A percentile compares a stretch with the other conserved stretches of the same genome.
phyloP scores from a whole-genome alignment of 1,140 invertebrate genomes.

The Nephila pilipes region DNA sequence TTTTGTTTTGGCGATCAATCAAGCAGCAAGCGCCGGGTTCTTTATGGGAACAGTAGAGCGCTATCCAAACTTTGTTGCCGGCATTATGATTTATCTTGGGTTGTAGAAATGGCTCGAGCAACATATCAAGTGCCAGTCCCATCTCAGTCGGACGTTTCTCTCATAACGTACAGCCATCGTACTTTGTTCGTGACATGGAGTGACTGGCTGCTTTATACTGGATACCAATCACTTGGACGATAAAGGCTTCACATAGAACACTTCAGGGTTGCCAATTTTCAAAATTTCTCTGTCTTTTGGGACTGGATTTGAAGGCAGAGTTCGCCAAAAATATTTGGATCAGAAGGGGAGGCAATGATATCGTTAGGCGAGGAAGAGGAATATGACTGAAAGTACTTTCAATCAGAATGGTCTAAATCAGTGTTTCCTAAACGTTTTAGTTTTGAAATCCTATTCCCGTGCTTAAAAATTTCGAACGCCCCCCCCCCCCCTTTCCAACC shows the following conservation, averaged over 20 bases:
- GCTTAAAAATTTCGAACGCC: too few relatives aligned
- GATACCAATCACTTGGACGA: conserved; percentile 72
- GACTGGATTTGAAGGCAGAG: too few relatives aligned
- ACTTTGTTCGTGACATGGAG: conserved; percentile 63
- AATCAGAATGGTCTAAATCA: too few relatives aligned
- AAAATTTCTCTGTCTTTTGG: conserved; percentile 1
- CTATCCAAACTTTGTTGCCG: conserved; percentile 68
- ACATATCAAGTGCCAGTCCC: conserved; percentile 73
- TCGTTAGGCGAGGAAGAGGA: too few relatives aligned
- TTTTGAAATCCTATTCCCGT: too few relatives aligned
- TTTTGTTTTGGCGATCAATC: conserved; percentile 72
- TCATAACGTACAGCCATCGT: conserved; percentile 45
- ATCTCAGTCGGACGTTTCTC: conserved; percentile 47
- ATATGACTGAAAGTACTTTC: too few relatives aligned
- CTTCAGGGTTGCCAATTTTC: conserved; percentile 59
- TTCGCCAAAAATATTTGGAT: conserved; percentile 22
- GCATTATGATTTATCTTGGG: conserved; percentile 73
- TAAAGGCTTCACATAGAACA: conserved; percentile 70
- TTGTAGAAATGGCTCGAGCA: conserved; percentile 46
- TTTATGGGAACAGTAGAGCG: conserved; percentile 64
- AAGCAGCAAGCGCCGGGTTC: conserved; percentile 48
- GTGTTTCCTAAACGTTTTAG: too few relatives aligned
- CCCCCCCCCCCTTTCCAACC: too few relatives aligned
- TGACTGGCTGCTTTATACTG: conserved; percentile 65
- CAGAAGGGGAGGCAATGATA: background rate